These are phyloP conservation scores for Salarias fasciatus DNA, from an alignment of 2,797 vertebrate species.

Conservation along the genomic window DNA sequence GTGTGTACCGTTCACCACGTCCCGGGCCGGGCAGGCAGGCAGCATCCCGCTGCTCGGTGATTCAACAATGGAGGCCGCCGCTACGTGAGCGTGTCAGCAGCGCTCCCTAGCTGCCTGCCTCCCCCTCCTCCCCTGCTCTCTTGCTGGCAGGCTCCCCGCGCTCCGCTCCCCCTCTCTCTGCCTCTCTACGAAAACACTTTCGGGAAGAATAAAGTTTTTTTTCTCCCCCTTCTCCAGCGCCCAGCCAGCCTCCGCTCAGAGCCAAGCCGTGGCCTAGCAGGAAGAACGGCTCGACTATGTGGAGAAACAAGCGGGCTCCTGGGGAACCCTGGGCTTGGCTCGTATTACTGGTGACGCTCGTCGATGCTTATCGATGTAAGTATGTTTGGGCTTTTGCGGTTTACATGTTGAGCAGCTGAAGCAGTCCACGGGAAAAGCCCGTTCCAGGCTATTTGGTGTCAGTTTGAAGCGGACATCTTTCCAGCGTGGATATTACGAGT, in stretches of 20 bases:
- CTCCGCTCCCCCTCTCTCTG: conserved; percentile 11
- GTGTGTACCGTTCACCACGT: too few relatives aligned
- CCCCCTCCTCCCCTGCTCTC: conserved; percentile 23
- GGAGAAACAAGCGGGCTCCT: conserved; percentile 64
- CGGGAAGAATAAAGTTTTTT: conserved; percentile 72
- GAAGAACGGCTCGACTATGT: conserved; percentile 73
- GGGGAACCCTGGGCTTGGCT: conserved; percentile 67
- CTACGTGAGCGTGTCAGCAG: conserved; percentile 30
- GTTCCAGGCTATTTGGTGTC: conserved; percentile 1
- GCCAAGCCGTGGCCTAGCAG: conserved; percentile 64
- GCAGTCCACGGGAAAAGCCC: conserved; percentile 1
- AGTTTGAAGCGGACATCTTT: conserved; percentile 25
- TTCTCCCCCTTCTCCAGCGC: conserved; percentile 17
- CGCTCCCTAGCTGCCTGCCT: conserved; percentile 60
- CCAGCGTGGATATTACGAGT: conserved; percentile 9
- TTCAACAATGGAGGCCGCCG: conserved; percentile 12
- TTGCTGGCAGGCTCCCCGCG: conserved; percentile 17
- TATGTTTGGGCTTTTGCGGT: conserved; percentile 47
- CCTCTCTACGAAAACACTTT: conserved; percentile 68
- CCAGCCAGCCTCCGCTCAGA: conserved; percentile 42
- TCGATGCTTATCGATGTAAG: conserved; percentile 81
- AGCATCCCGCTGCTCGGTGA: background rate
- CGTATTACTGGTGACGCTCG: conserved; percentile 69
- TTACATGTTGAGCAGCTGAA: background rate
- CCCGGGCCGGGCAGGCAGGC: conserved; percentile 15